A percentile compares a stretch with the other conserved stretches of the same genome.
These are phyloP conservation scores for Salvelinus fontinalis DNA, from an alignment of 2,113 vertebrate species.

Conservation along the genomic window DNA sequence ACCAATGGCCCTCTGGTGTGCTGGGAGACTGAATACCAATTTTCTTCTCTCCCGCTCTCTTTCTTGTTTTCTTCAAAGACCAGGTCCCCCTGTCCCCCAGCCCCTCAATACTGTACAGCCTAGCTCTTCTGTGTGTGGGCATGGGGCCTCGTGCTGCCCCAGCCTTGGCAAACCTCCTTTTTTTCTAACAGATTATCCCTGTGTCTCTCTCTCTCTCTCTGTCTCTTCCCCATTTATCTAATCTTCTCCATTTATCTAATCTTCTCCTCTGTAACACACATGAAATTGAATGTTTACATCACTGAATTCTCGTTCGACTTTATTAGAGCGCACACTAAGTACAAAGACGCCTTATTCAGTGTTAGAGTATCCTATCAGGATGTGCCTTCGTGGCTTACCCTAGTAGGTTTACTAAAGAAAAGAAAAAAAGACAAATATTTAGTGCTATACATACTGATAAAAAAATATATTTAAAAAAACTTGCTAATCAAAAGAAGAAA, in stretches of 20 bases:
- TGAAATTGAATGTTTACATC: constrained; percentile 82
- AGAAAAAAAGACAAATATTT: constrained; percentile 52
- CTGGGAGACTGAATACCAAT: constrained; percentile 26
- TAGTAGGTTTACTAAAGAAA: constrained; percentile 48
- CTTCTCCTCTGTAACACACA: constrained; percentile 69
- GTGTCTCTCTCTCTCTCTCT: constrained; percentile 24
- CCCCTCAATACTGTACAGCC: constrained; percentile 28
- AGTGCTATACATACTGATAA: constrained; percentile 68
- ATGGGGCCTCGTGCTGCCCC: constrained; percentile 13
- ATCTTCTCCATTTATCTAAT: constrained; percentile 44
- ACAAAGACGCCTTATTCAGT: constrained; percentile 77
- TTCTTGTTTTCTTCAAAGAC: constrained; percentile 34
- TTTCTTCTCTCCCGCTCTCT: constrained; percentile 27
- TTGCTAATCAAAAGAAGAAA: constrained; percentile 34
- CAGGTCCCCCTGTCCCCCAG: not conserved
- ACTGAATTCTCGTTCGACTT: constrained; percentile 74
- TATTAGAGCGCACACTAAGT: constrained; percentile 76
- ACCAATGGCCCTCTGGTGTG: constrained; percentile 24
- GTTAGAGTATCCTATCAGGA: constrained; percentile 48
- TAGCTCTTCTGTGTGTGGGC: constrained; percentile 4
- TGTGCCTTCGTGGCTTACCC: constrained; percentile 45
- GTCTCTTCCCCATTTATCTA: constrained; percentile 4
- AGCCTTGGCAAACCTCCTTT: constrained; percentile 5
- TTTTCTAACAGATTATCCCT: constrained; percentile 26
- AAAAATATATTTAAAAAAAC: not conserved